Percentiles rank a stretch among this genome's conserved stretches.
Evolutionary conservation across 2,113 vertebrate genomes (phyloP).

Genomic region (Dasyornis broadbenti): DNA sequence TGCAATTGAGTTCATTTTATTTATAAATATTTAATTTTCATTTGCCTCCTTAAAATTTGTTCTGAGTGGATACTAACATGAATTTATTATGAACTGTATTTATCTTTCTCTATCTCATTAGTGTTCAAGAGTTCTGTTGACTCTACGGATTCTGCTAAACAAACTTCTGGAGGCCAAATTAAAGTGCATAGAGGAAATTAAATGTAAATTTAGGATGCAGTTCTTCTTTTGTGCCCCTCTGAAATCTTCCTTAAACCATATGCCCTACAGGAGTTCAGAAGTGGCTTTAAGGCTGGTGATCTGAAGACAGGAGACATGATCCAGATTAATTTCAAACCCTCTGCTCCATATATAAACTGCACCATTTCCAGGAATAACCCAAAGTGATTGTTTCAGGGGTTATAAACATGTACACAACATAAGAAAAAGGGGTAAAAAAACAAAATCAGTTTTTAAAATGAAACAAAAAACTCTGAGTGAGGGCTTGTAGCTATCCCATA

Average conservation of each 20-base stretch:
- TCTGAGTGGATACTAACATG: slow-evolving; percentile 50
- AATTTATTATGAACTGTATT: slow-evolving; percentile 64
- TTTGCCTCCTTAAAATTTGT: slow-evolving; percentile 22
- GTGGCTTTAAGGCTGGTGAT: neutral
- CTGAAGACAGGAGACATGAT: neutral
- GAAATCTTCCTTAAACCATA: neutral
- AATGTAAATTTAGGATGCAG: neutral
- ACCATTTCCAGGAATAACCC: neutral
- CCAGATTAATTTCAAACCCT: neutral
- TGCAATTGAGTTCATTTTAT: slow-evolving; percentile 43
- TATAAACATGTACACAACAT: neutral
- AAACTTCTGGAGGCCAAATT: neutral
- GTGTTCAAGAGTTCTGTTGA: slow-evolving; percentile 12
- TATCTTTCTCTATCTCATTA: slow-evolving; percentile 33
- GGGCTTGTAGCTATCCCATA: neutral
- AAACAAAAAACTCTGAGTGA: neutral
- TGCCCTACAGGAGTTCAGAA: neutral
- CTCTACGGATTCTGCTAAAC: slow-evolving; percentile 29
- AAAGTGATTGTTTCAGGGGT: neutral
- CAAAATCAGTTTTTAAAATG: neutral
- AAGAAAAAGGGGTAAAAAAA: neutral
- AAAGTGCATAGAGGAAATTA: neutral
- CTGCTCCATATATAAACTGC: neutral
- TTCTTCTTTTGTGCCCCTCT: neutral
- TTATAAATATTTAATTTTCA: slow-evolving; percentile 67